These are phyloP conservation scores for Onychomys arenicola DNA, from an alignment of 2,797 vertebrate species.

Conservation along the genomic window DNA sequence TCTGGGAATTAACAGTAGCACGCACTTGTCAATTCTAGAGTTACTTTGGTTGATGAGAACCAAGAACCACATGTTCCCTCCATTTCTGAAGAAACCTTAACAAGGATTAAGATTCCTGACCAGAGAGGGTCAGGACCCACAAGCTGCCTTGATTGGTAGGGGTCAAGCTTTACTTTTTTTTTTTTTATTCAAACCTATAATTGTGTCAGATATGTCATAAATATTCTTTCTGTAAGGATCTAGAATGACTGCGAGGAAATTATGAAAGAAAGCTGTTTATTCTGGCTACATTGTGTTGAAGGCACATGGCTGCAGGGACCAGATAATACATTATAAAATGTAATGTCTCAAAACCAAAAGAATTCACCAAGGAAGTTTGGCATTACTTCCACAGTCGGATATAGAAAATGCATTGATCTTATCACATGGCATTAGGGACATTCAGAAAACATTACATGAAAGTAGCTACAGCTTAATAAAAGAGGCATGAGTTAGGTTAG, in stretches of 20 bases:
- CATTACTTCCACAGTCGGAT: not conserved
- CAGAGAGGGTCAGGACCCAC: not conserved
- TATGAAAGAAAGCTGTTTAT: not conserved
- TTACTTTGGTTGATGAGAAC: not conserved
- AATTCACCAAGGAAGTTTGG: not conserved
- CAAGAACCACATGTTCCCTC: not conserved
- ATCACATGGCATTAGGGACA: too few relatives aligned
- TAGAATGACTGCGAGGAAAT: not conserved
- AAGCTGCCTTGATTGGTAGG: not conserved
- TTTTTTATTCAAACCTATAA: not conserved
- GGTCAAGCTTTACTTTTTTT: not conserved
- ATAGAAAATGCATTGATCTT: not conserved
- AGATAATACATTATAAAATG: not conserved
- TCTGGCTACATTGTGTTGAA: not conserved
- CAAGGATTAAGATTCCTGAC: not conserved
- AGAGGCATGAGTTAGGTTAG: not conserved
- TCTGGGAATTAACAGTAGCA: not conserved
- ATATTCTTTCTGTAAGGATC: not conserved
- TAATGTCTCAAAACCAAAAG: too few relatives aligned
- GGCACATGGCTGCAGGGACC: not conserved
- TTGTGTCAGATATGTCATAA: not conserved
- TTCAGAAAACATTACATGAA: not conserved
- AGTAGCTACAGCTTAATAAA: not conserved
- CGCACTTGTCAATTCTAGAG: not conserved
- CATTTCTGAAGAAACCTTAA: not conserved